Conservation (phyloP, 2,888 invertebrate species). For the Zonitis immaculata region DNA sequence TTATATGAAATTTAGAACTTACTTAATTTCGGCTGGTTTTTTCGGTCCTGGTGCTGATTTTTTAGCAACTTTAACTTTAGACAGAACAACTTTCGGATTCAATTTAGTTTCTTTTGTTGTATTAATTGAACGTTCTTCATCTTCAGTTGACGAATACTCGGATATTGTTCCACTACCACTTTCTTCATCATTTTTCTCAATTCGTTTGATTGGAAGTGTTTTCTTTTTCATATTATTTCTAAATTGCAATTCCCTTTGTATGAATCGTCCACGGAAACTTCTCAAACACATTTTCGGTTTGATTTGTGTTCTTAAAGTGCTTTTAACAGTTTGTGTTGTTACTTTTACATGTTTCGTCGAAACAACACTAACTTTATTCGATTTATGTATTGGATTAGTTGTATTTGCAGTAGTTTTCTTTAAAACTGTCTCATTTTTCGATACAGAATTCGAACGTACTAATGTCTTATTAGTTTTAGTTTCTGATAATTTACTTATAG, state of each 20-base stretch:
- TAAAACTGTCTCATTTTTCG: conserved; percentile 45
- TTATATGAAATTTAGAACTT: conserved; percentile 5
- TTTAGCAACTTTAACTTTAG: conserved; percentile 21
- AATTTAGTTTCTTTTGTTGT: conserved; percentile 20
- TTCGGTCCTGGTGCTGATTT: conserved; percentile 24
- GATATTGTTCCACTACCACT: conserved; percentile 20
- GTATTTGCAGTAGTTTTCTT: conserved; percentile 30
- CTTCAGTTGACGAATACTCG: conserved; percentile 52
- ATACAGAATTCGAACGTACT: conserved; percentile 51
- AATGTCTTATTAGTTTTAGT: conserved; percentile 46
- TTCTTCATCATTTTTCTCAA: neutral
- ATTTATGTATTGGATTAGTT: conserved; percentile 35
- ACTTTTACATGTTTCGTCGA: conserved; percentile 45
- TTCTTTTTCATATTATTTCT: conserved; percentile 22
- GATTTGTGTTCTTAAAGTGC: conserved; percentile 21
- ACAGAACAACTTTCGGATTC: conserved; percentile 6
- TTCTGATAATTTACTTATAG: conserved; percentile 48
- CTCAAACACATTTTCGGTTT: conserved; percentile 48
- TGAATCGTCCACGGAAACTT: conserved; percentile 47
- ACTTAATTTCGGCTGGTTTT: conserved; percentile 29
- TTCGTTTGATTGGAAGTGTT: conserved; percentile 1
- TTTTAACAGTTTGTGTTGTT: conserved; percentile 41
- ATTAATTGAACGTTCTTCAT: conserved; percentile 50
- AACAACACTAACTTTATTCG: conserved; percentile 40
- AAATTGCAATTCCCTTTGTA: conserved; percentile 43